phyloP scores from a whole-genome alignment of 2,797 vertebrate species.

The Periparus ater region DNA sequence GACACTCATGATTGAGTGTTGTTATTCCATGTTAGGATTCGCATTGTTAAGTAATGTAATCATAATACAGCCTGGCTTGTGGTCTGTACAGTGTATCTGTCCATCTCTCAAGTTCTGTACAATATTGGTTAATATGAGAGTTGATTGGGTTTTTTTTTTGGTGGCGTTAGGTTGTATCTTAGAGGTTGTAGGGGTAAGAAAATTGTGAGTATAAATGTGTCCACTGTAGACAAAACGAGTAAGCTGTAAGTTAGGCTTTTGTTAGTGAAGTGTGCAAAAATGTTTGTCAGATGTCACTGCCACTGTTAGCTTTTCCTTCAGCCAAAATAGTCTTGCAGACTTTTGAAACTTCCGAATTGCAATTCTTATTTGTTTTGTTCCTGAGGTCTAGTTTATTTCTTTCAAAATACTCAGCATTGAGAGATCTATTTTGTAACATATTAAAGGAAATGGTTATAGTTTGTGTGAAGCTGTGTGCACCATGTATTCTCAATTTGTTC shows the following conservation, averaged over 20 bases:
- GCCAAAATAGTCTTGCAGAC: not conserved
- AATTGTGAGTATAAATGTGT: not conserved
- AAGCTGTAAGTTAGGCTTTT: not conserved
- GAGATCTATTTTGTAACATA: not conserved
- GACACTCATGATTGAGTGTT: too few species aligned
- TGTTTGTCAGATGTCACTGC: not conserved
- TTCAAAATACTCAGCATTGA: not conserved
- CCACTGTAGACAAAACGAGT: not conserved
- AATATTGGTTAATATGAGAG: not conserved
- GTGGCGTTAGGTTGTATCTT: not conserved
- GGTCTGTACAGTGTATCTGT: not conserved
- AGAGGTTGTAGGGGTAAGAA: not conserved
- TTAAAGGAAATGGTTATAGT: not conserved
- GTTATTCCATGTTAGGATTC: not conserved
- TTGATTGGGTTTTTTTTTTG: not conserved
- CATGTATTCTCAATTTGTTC: not conserved
- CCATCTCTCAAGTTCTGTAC: not conserved
- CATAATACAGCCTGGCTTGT: not conserved
- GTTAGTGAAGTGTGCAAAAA: not conserved
- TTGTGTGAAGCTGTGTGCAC: not conserved
- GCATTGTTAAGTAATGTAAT: not conserved
- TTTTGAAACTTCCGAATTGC: not conserved
- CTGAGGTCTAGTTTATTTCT: not conserved
- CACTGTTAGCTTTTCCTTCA: not conserved
- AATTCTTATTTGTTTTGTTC: not conserved